These are phyloP conservation scores for Lutjanus erythropterus DNA, from an alignment of 2,113 vertebrate species.

Conservation along the genomic window DNA sequence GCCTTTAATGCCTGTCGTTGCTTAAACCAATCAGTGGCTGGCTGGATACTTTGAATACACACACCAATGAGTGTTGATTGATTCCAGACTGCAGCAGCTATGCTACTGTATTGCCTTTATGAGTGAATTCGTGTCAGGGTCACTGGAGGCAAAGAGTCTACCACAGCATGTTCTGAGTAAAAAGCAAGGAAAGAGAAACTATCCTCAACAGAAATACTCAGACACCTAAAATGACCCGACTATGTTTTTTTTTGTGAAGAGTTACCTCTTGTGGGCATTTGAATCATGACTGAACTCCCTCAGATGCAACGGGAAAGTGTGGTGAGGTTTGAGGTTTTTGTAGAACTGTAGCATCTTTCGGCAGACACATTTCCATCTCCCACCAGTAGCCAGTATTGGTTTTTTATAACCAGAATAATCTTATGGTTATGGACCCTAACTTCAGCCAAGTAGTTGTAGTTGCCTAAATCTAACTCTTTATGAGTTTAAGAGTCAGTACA, in stretches of 20 bases:
- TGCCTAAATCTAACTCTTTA: too few species aligned
- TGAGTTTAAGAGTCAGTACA: too few species aligned
- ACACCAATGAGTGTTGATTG: conserved; percentile 17
- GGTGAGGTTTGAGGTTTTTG: too few species aligned
- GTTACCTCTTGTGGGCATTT: background rate
- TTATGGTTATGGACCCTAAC: too few species aligned
- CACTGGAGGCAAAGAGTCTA: conserved; percentile 8
- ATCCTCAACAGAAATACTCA: background rate
- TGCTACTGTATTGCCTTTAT: conserved; percentile 16
- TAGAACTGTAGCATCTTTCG: too few species aligned
- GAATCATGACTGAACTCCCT: background rate
- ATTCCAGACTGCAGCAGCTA: conserved; percentile 8
- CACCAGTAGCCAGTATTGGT: background rate
- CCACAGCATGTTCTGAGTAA: background rate
- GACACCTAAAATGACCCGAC: background rate
- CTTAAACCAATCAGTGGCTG: conserved; percentile 34
- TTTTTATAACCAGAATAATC: too few species aligned
- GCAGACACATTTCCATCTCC: too few species aligned
- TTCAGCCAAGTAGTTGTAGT: too few species aligned
- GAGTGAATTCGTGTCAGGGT: conserved; percentile 15
- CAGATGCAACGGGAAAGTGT: background rate
- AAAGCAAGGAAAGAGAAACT: conserved; percentile 4
- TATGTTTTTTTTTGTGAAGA: background rate
- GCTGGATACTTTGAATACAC: conserved; percentile 28
- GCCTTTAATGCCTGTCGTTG: conserved; percentile 41